phyloP scores from a whole-genome alignment of 1,140 invertebrate species.

The Formica exsecta region DNA sequence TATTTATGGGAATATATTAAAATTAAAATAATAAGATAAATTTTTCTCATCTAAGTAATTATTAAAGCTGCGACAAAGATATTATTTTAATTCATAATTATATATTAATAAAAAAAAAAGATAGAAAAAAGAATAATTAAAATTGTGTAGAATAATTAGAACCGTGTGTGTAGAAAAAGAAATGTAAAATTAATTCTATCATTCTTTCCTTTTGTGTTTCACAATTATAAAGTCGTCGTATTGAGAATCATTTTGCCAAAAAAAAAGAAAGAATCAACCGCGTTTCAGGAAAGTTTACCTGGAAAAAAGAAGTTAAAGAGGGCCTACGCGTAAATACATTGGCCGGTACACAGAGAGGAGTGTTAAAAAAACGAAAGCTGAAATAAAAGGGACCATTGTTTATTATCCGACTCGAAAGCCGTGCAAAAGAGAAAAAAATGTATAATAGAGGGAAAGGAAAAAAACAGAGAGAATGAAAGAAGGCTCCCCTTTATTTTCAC shows the following conservation, averaged over 20 bases:
- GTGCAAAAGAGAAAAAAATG: constrained; percentile 3
- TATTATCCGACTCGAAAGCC: constrained; percentile 31
- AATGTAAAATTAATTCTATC: background rate
- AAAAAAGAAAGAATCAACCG: constrained; percentile 14
- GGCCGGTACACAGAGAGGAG: constrained; percentile 1
- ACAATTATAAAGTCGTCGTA: background rate
- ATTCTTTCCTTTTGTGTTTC: background rate
- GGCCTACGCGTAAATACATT: constrained; percentile 5
- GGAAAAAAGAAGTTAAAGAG: constrained; percentile 4
- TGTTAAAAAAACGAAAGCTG: constrained; percentile 30
- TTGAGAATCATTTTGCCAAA: background rate
- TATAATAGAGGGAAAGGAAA: background rate
- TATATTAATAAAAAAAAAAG: too few relatives aligned
- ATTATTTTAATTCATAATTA: too few relatives aligned
- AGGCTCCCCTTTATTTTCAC: constrained; percentile 39
- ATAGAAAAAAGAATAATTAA: too few relatives aligned
- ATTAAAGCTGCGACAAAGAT: too few relatives aligned
- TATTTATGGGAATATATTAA: constrained; percentile 1
- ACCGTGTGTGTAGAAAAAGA: background rate
- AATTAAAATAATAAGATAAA: background rate
- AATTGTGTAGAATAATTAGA: too few relatives aligned
- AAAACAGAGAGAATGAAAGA: background rate
- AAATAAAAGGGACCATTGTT: constrained; percentile 45
- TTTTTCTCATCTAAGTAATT: background rate
- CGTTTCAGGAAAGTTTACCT: constrained; percentile 7